Percentiles rank a stretch among this genome's conserved stretches.
Evolutionary conservation across 23 tunicate species (phyloP).

Genomic region (Clavelina lepadiformis): DNA sequence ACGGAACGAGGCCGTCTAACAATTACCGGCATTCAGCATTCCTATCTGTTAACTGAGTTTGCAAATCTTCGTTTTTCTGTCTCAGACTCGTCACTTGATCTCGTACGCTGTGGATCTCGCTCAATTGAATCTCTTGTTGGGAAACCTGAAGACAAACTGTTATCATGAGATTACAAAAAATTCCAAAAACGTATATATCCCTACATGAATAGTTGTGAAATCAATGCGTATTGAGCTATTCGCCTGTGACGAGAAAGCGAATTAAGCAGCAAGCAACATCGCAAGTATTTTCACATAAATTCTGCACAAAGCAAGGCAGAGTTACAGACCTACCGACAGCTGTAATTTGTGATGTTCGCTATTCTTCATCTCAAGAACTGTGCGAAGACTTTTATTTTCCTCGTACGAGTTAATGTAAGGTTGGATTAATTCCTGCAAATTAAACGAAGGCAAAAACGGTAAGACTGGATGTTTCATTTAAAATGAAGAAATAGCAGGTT

Average conservation of each 20-base stretch:
- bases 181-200: too few species aligned
- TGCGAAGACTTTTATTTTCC: conserved; percentile 66
- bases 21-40: conserved; percentile 46
- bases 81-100: conserved; percentile 39
- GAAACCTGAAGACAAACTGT: conserved; percentile 23
- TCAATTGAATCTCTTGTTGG: conserved; percentile 24
- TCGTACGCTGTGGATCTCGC: conserved; percentile 20
- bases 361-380: conserved; percentile 74
- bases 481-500: not conserved
- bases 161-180: not conserved
- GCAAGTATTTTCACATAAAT: too few species aligned
- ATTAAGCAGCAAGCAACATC: too few species aligned
- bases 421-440: conserved; percentile 51
- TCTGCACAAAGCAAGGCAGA: too few species aligned
- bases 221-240: too few species aligned
- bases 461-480: not conserved
- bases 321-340: conserved; percentile 29
- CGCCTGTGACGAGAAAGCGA: too few species aligned
- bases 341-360: conserved; percentile 41
- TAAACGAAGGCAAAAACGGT: not conserved
- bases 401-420: conserved; percentile 63
- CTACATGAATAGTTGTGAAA: too few species aligned
- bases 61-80: conserved; percentile 76
- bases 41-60: conserved; percentile 51
- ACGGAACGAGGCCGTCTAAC: too few species aligned